Evolutionary conservation across 2,888 invertebrate genomes (phyloP).

Genomic region (Scaptomyza caliginosa): DNA sequence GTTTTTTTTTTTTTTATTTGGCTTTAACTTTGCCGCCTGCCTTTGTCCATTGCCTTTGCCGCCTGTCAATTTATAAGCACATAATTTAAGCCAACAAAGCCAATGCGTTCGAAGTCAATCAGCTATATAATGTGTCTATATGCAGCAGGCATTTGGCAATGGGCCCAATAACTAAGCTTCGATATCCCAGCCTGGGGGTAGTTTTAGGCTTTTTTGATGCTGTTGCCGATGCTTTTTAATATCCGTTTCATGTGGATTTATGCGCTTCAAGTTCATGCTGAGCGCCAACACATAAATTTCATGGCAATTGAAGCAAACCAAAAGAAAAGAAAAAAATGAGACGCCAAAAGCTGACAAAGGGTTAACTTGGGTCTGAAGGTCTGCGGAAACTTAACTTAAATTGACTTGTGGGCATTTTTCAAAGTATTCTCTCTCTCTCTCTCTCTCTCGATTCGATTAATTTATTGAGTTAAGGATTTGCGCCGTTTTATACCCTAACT

Average conservation of each 20-base stretch:
- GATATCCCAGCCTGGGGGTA: not conserved
- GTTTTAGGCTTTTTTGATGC: slow-evolving; percentile 32
- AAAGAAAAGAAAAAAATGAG: slow-evolving; percentile 22
- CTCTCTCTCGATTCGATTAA: slow-evolving; percentile 58
- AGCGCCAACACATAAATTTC: slow-evolving; percentile 75
- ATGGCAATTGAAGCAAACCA: slow-evolving; percentile 69
- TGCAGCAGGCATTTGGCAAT: slow-evolving; percentile 20
- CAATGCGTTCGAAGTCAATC: slow-evolving; percentile 67
- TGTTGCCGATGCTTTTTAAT: slow-evolving; percentile 69
- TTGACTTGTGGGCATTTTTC: slow-evolving; percentile 73
- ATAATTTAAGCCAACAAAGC: slow-evolving; percentile 68
- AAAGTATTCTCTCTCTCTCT: slow-evolving; percentile 46
- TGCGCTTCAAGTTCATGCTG: slow-evolving; percentile 75
- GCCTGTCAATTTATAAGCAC: slow-evolving; percentile 72
- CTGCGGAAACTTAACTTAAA: slow-evolving; percentile 53
- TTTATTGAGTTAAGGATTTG: slow-evolving; percentile 67
- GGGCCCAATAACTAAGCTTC: not conserved
- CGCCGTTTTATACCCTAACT: not conserved
- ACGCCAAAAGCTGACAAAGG: slow-evolving; percentile 45
- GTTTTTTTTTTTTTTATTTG: not conserved
- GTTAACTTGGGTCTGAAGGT: slow-evolving; percentile 43
- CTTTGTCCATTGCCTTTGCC: too few species aligned
- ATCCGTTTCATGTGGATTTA: slow-evolving; percentile 78
- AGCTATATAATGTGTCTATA: slow-evolving; percentile 64
- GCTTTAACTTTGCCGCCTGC: slow-evolving; percentile 50